phyloP scores from a whole-genome alignment of 2,888 invertebrate genomes.

The Branchellion lobata region DNA sequence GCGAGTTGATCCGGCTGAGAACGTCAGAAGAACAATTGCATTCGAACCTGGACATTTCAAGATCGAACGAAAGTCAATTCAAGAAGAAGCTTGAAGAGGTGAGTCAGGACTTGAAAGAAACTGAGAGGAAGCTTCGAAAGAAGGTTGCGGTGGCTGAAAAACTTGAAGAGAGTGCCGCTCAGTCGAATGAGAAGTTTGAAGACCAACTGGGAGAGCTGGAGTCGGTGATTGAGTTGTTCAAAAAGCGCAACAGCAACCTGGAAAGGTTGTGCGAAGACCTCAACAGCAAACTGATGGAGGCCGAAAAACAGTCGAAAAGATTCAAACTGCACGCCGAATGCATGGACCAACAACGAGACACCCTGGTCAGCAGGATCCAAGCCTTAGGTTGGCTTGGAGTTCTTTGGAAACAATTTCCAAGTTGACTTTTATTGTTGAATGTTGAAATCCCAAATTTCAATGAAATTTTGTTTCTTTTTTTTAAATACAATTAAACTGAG shows the following conservation, averaged over 20 bases:
- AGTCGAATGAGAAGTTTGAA: conserved; percentile 4
- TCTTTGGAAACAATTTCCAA: too few relatives aligned
- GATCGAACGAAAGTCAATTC: conserved; percentile 19
- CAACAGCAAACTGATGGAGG: conserved; percentile 19
- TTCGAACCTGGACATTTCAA: conserved; percentile 1
- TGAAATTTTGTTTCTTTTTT: too few relatives aligned
- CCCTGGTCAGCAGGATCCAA: conserved; percentile 36
- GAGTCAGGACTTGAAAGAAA: conserved; percentile 17
- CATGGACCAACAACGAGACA: conserved; percentile 40
- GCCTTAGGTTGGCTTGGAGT: conserved; percentile 3
- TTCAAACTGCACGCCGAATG: conserved; percentile 30
- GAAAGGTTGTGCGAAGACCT: conserved; percentile 34
- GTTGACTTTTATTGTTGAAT: too few relatives aligned
- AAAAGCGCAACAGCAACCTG: conserved; percentile 27
- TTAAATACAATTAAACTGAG: neutral
- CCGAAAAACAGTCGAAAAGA: conserved; percentile 13
- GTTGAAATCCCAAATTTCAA: too few relatives aligned
- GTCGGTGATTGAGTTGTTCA: conserved; percentile 32
- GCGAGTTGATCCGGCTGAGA: conserved; percentile 5
- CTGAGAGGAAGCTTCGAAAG: conserved; percentile 16
- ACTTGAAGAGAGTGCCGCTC: neutral
- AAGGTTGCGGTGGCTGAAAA: conserved; percentile 9
- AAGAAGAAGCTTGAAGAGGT: conserved; percentile 34
- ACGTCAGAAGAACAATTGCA: conserved; percentile 26
- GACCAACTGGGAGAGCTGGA: conserved; percentile 34